Conservation (phyloP, 2,113 vertebrate genomes). For the Corythornis madagascariensis region DNA sequence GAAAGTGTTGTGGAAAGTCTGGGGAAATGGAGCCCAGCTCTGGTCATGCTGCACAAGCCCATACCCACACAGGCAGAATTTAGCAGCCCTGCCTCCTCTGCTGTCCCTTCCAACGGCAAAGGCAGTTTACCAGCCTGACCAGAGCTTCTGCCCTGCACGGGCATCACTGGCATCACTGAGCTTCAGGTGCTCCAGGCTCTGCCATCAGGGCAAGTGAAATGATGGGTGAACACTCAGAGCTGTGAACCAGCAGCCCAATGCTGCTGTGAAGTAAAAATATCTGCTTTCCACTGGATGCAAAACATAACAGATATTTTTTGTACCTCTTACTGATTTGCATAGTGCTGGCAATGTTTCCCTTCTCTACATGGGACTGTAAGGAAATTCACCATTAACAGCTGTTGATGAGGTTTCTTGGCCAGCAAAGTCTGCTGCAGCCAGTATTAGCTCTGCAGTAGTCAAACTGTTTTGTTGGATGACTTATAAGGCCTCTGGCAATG, state of each 20-base stretch:
- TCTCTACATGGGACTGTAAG: not conserved
- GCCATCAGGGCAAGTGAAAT: too few species aligned
- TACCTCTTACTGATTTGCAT: not conserved
- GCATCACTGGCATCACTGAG: too few species aligned
- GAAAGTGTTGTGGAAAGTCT: not conserved
- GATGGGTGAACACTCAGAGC: not conserved
- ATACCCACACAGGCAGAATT: not conserved
- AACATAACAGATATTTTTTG: not conserved
- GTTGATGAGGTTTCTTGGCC: not conserved
- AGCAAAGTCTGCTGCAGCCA: not conserved
- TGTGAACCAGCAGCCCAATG: not conserved
- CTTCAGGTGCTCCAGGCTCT: not conserved
- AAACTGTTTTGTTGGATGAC: not conserved
- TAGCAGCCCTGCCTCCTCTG: not conserved
- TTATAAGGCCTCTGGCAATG: not conserved
- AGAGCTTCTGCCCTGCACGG: not conserved
- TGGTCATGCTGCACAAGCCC: accelerated
- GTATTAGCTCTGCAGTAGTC: not conserved
- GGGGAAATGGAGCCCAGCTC: not conserved
- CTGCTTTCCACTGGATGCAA: not conserved
- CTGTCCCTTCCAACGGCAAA: not conserved
- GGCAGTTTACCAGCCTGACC: not conserved
- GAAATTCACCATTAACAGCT: not conserved
- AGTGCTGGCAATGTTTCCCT: not conserved
- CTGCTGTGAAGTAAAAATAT: not conserved